Evolutionary conservation across 1,140 invertebrate genomes (phyloP).

Genomic region (Bombus terrestris): DNA sequence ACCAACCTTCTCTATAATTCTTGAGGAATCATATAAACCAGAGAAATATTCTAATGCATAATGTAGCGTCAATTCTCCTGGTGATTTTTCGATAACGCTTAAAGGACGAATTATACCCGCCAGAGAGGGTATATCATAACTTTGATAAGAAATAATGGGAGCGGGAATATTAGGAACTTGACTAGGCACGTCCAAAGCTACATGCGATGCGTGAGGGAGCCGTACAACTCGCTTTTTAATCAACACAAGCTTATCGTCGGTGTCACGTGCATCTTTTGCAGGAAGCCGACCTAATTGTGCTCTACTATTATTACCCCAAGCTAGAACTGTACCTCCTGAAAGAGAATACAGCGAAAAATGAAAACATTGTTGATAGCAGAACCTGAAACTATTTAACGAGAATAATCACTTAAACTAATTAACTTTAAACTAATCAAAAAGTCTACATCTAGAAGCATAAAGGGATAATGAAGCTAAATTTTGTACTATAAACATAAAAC

Average conservation of each 20-base stretch:
- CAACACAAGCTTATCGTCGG: constrained; percentile 74
- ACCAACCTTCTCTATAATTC: constrained; percentile 80
- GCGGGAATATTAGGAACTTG: constrained; percentile 81
- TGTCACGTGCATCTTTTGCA: constrained; percentile 68
- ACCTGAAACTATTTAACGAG: neutral
- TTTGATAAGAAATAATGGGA: constrained; percentile 78
- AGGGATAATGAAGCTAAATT: neutral
- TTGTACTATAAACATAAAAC: neutral
- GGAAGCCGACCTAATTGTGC: constrained; percentile 77
- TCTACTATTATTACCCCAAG: constrained; percentile 79
- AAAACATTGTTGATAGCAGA: too few species aligned
- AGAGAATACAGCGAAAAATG: constrained; percentile 12
- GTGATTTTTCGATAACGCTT: constrained; percentile 73
- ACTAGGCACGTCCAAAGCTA: constrained; percentile 79
- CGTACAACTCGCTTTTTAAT: constrained; percentile 82
- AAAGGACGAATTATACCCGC: constrained; percentile 72
- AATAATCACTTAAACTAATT: neutral
- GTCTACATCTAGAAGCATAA: neutral
- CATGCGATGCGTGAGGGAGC: constrained; percentile 78
- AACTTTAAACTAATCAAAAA: neutral
- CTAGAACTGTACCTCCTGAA: constrained; percentile 78
- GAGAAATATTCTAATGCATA: constrained; percentile 84
- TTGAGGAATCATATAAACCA: constrained; percentile 82
- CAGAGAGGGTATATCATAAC: constrained; percentile 76
- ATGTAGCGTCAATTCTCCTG: constrained; percentile 80